These are phyloP conservation scores for Tillus elongatus DNA, from an alignment of 2,888 invertebrate genomes.

Conservation along the genomic window DNA sequence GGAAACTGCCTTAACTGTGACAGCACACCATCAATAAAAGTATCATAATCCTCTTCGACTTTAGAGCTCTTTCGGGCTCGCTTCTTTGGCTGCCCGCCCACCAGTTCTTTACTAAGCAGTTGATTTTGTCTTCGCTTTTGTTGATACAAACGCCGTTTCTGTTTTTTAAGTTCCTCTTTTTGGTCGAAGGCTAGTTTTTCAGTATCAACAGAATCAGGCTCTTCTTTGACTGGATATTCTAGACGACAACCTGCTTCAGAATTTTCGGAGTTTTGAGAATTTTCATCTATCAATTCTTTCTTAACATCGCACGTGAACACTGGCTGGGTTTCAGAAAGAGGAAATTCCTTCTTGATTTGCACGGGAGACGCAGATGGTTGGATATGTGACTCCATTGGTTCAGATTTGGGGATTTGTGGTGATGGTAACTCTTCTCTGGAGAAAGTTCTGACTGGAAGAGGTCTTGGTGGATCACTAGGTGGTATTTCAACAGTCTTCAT, in stretches of 20 bases:
- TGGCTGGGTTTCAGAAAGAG: neutral
- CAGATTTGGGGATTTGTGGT: constrained; percentile 38
- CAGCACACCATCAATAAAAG: constrained; percentile 80
- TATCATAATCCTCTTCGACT: constrained; percentile 84
- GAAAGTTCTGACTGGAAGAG: constrained; percentile 40
- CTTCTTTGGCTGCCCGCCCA: constrained; percentile 62
- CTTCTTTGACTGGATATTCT: constrained; percentile 51
- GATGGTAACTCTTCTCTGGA: constrained; percentile 42
- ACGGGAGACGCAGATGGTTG: too few relatives aligned
- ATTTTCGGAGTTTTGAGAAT: constrained; percentile 56
- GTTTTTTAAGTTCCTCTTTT: constrained; percentile 47
- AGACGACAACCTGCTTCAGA: constrained; percentile 53
- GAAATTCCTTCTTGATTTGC: too few relatives aligned
- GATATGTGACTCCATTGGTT: too few relatives aligned
- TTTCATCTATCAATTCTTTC: constrained; percentile 63
- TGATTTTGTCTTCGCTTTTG: constrained; percentile 70
- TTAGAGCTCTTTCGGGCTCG: constrained; percentile 75
- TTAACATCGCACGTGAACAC: constrained; percentile 48
- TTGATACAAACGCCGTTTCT: constrained; percentile 74
- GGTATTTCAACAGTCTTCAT: too few relatives aligned
- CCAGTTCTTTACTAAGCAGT: constrained; percentile 59
- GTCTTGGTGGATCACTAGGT: too few relatives aligned
- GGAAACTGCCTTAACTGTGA: constrained; percentile 74
- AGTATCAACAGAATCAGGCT: constrained; percentile 45
- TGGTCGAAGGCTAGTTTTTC: constrained; percentile 34